Evolutionary conservation across 1,140 invertebrate genomes (phyloP).

Genomic region (Bombus consobrinus): DNA sequence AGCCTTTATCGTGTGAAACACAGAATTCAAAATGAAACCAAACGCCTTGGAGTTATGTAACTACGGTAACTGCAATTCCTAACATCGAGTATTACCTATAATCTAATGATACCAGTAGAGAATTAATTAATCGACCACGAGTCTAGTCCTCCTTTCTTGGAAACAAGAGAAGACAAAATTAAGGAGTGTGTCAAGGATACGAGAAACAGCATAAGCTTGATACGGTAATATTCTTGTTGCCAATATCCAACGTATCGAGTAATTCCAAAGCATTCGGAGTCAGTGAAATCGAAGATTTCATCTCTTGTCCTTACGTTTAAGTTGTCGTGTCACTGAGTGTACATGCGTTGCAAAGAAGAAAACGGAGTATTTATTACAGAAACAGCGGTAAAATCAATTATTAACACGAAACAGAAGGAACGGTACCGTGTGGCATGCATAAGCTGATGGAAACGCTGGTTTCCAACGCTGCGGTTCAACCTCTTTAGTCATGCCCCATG

Average conservation of each 20-base stretch:
- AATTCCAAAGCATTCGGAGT: neutral
- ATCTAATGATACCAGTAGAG: neutral
- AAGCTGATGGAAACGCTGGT: conserved; percentile 8
- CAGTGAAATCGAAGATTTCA: neutral
- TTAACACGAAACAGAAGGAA: conserved; percentile 22
- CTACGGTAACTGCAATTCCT: no score
- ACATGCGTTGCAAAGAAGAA: neutral
- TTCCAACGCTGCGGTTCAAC: conserved; percentile 14
- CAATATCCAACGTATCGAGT: neutral
- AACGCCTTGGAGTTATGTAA: no score
- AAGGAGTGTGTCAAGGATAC: neutral
- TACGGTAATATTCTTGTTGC: neutral
- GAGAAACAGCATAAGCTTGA: no score
- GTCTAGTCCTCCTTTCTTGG: neutral
- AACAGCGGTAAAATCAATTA: conserved; percentile 25
- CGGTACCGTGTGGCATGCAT: conserved; percentile 4
- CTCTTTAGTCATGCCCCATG: conserved; percentile 45
- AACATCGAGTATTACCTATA: neutral
- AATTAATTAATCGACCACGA: neutral
- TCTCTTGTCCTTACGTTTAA: neutral
- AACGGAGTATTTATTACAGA: neutral
- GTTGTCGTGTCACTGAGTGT: neutral
- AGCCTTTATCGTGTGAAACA: no score
- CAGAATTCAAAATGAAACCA: no score
- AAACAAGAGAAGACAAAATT: neutral